Evolutionary conservation across 2,113 vertebrate species (phyloP).

Genomic region (Cinclus cinclus): DNA sequence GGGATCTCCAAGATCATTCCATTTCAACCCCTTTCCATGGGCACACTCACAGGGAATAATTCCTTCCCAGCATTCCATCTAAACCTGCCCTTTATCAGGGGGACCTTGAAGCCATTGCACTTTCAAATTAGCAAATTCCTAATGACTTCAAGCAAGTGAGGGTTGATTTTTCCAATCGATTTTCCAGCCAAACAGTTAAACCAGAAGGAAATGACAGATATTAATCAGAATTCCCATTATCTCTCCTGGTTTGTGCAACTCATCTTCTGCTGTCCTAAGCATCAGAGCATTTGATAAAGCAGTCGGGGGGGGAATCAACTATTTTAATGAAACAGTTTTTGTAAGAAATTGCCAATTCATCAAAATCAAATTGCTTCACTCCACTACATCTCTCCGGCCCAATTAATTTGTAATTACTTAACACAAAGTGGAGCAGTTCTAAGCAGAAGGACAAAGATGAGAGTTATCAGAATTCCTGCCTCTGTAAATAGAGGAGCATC

Average conservation of each 20-base stretch:
- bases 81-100: fast-evolving
- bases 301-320: neutral
- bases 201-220: neutral
- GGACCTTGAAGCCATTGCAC: neutral
- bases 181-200: neutral
- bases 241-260: neutral
- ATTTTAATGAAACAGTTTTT: neutral
- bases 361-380: neutral
- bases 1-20: too few relatives aligned
- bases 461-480: neutral
- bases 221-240: constrained; percentile 12
- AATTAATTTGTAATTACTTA: constrained; percentile 44
- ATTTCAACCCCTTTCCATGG: neutral
- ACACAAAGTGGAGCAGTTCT: neutral
- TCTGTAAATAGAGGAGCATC: neutral
- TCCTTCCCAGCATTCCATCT: neutral
- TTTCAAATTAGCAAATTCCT: neutral
- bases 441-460: neutral
- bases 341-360: constrained; percentile 34
- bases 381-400: neutral
- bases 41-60: neutral
- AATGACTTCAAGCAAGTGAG: neutral
- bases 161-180: neutral
- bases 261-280: neutral
- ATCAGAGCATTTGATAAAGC: neutral